Evolutionary conservation across 2,888 invertebrate species (phyloP).

Genomic region (Melolontha melolontha): DNA sequence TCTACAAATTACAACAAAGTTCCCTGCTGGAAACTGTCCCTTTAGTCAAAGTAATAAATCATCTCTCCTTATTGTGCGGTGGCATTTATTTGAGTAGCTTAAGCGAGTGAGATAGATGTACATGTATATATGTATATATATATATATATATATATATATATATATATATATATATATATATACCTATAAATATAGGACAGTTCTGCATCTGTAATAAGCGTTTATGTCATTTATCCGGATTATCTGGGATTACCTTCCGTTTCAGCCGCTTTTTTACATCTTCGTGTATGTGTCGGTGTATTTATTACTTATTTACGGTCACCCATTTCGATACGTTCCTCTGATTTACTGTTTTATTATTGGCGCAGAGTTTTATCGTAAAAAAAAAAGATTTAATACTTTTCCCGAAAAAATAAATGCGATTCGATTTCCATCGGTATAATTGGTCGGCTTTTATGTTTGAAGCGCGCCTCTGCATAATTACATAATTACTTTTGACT

Average conservation of each 20-base stretch:
- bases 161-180: background rate
- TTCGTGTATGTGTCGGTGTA: slow-evolving; percentile 21
- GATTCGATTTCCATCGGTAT: background rate
- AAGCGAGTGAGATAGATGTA: slow-evolving; percentile 45
- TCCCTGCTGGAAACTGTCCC: slow-evolving; percentile 13
- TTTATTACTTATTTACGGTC: slow-evolving; percentile 32
- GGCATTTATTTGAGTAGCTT: slow-evolving; percentile 60
- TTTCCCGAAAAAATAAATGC: too few relatives aligned
- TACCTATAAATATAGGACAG: background rate
- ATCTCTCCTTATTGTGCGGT: slow-evolving; percentile 60
- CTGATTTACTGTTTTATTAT: background rate
- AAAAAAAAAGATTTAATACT: slow-evolving; percentile 14
- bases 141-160: slow-evolving; percentile 1
- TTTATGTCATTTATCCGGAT: slow-evolving; percentile 40
- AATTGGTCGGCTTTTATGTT: slow-evolving; percentile 3
- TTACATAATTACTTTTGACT: too few relatives aligned
- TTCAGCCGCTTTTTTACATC: too few relatives aligned
- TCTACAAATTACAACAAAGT: too few relatives aligned
- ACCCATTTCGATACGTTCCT: background rate
- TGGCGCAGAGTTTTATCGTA: slow-evolving; percentile 6
- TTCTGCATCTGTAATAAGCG: slow-evolving; percentile 28
- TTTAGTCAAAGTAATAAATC: slow-evolving; percentile 55
- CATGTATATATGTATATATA: background rate
- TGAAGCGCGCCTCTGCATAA: background rate
- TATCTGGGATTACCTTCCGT: slow-evolving; percentile 30